A percentile compares a stretch with the other conserved stretches of the same genome.
phyloP scores from a whole-genome alignment of 2,113 vertebrate genomes.

The Cromileptes altivelis region DNA sequence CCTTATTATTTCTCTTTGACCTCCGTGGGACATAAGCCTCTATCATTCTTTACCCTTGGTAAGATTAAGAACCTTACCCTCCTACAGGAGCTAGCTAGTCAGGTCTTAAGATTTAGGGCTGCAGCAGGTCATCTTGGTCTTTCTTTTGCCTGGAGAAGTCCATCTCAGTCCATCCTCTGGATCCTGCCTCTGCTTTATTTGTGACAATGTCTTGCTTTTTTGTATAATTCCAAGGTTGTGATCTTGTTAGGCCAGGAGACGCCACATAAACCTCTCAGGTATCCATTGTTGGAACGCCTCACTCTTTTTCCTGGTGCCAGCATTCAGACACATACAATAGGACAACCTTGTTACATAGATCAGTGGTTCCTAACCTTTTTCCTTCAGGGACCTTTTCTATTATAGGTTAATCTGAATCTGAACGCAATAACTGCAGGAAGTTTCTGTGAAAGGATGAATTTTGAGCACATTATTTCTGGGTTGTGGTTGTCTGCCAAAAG shows the following conservation, averaged over 20 bases:
- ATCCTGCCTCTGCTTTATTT: neutral
- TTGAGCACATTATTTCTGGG: no score
- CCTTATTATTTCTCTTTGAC: neutral
- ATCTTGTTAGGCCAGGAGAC: neutral
- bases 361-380: no score
- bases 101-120: neutral
- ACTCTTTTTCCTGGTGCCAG: neutral
- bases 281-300: neutral
- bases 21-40: constrained; percentile 1
- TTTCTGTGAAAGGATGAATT: no score
- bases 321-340: neutral
- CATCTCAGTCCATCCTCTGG: neutral
- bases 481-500: no score
- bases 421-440: no score
- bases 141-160: constrained; percentile 13
- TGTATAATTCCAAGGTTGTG: neutral
- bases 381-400: no score
- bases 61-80: neutral
- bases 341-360: no score
- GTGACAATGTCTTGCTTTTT: neutral
- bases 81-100: neutral
- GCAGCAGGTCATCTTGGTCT: constrained; percentile 2
- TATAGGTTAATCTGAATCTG: no score
- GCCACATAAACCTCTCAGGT: neutral
- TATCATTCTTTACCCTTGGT: neutral